A percentile compares a stretch with the other conserved stretches of the same genome.
Conservation (phyloP, 2,888 invertebrate species). For the Acleris laterana region DNA sequence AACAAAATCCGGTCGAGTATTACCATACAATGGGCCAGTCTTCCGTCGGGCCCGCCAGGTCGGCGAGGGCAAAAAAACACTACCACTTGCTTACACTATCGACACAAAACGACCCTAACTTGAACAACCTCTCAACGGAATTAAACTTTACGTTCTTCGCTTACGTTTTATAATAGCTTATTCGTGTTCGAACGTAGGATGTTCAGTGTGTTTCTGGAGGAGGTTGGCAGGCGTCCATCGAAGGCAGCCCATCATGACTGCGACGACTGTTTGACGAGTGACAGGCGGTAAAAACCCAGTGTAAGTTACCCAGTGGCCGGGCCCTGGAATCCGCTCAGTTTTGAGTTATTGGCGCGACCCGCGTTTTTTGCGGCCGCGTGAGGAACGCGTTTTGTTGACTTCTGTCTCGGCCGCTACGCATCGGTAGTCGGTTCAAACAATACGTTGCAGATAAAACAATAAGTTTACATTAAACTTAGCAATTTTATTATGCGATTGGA, state of each 20-base stretch:
- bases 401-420: constrained; percentile 49
- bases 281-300: constrained; percentile 78
- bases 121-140: constrained; percentile 38
- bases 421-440: not conserved
- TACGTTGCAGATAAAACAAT: not conserved
- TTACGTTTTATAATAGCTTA: constrained; percentile 39
- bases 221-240: constrained; percentile 81
- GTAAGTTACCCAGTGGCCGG: constrained; percentile 69
- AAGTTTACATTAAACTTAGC: not conserved
- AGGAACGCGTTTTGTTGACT: constrained; percentile 64
- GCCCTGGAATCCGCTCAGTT: constrained; percentile 59
- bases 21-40: constrained; percentile 82
- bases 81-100: constrained; percentile 61
- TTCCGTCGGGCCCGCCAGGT: constrained; percentile 81
- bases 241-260: constrained; percentile 79
- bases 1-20: constrained; percentile 82
- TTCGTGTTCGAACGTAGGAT: constrained; percentile 40
- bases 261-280: constrained; percentile 80
- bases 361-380: constrained; percentile 33
- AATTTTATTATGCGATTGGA: too few species aligned
- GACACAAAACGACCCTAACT: constrained; percentile 47
- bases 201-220: constrained; percentile 43
- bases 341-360: constrained; percentile 70
- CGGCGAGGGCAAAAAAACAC: constrained; percentile 82
- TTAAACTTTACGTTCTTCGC: constrained; percentile 42